phyloP scores from a whole-genome alignment of 2,113 vertebrate genomes.

The Spea bombifrons region DNA sequence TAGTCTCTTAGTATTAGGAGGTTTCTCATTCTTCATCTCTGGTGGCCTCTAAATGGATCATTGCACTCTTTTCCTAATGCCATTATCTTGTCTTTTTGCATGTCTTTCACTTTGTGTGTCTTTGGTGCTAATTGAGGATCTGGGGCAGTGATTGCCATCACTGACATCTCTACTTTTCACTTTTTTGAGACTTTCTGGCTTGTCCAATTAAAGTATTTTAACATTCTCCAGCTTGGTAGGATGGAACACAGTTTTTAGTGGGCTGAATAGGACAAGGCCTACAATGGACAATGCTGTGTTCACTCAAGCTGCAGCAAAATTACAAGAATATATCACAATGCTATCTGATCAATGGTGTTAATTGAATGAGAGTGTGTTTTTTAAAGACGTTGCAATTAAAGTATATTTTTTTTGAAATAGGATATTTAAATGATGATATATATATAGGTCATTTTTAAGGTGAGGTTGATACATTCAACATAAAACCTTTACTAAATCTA shows the following conservation, averaged over 20 bases:
- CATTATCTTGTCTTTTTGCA: constrained; percentile 13
- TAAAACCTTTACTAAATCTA: too few relatives aligned
- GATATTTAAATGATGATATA: too few relatives aligned
- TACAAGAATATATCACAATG: constrained; percentile 23
- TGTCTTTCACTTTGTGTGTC: background rate
- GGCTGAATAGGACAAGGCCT: constrained; percentile 10
- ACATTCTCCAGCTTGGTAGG: constrained; percentile 19
- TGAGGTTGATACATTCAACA: too few relatives aligned
- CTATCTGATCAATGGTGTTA: constrained; percentile 8
- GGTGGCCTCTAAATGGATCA: constrained; percentile 32
- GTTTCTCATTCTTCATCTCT: constrained; percentile 9
- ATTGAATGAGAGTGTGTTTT: constrained; percentile 1
- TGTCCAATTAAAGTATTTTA: constrained; percentile 29
- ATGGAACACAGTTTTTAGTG: constrained; percentile 20
- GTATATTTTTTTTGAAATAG: constrained; percentile 17
- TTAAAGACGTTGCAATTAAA: constrained; percentile 20
- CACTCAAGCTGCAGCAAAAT: constrained; percentile 32
- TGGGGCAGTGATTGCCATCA: constrained; percentile 7
- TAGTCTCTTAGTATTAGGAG: background rate
- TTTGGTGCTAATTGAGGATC: constrained; percentile 14
- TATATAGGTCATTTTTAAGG: too few relatives aligned
- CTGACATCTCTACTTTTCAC: constrained; percentile 21
- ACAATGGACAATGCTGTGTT: constrained; percentile 24
- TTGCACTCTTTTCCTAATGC: constrained; percentile 13
- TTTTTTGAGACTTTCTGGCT: constrained; percentile 23